A percentile compares a stretch with the other conserved stretches of the same genome.
Evolutionary conservation across 1,140 invertebrate genomes (phyloP).

Genomic region (Trachymyrmex cornetzi): DNA sequence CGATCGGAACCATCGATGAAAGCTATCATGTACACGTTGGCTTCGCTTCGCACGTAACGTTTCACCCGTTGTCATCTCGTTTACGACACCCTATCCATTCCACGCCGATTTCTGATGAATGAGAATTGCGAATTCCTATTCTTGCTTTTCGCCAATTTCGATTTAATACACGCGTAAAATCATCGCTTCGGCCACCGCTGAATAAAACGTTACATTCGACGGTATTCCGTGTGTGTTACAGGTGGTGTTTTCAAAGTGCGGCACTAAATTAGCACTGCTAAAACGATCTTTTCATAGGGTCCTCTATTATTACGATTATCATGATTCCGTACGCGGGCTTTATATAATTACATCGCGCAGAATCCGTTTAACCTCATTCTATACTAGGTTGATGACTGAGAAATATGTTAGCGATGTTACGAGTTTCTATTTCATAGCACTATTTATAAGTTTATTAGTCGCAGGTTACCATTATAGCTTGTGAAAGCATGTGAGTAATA

Average conservation of each 20-base stretch:
- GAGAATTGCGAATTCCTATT: conserved; percentile 11
- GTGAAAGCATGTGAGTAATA: conserved; percentile 38
- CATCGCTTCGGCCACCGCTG: background rate
- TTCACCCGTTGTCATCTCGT: conserved; percentile 5
- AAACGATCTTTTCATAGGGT: background rate
- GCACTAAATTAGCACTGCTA: background rate
- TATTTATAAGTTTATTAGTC: conserved; percentile 60
- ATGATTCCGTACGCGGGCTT: background rate
- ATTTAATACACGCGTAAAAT: conserved; percentile 12
- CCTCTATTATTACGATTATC: conserved; percentile 8
- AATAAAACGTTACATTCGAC: conserved; percentile 23
- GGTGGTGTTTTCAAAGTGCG: background rate
- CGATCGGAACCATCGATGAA: background rate
- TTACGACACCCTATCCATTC: background rate
- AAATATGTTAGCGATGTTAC: conserved; percentile 24
- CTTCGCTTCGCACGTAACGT: background rate
- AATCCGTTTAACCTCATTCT: background rate
- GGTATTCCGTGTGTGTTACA: background rate
- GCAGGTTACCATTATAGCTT: conserved; percentile 27
- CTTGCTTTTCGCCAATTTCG: conserved; percentile 31
- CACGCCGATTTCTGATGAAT: background rate
- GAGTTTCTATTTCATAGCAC: conserved; percentile 22
- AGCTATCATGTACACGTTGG: background rate
- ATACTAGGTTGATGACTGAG: background rate
- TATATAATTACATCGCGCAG: background rate